Percentiles rank a stretch among this genome's conserved stretches.
Evolutionary conservation across 2,113 vertebrate genomes (phyloP).

Genomic region (Aptenodytes forsteri): DNA sequence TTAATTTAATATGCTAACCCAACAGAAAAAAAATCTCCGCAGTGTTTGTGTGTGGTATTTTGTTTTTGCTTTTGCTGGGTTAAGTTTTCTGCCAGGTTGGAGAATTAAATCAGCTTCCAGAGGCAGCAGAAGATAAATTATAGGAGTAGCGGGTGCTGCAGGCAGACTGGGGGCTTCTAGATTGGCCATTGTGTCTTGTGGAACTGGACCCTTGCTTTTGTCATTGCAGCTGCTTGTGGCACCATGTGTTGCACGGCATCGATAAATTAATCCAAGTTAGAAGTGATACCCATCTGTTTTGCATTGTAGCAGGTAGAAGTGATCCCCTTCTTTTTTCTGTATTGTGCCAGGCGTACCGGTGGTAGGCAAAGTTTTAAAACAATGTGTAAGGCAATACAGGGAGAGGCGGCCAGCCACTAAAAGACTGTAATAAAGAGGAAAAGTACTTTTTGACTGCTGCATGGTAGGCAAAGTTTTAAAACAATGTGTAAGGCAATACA

Average conservation of each 20-base stretch:
- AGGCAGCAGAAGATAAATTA: neutral
- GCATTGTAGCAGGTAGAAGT: constrained; percentile 17
- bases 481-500: neutral
- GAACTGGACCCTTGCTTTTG: constrained; percentile 19
- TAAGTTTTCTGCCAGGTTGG: neutral
- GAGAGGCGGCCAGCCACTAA: neutral
- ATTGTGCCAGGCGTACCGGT: neutral
- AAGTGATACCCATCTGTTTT: neutral
- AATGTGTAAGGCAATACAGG: neutral
- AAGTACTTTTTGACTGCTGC: no score
- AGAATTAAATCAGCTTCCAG: neutral
- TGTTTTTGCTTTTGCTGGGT: neutral
- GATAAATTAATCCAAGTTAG: neutral
- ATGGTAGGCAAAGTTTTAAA: neutral
- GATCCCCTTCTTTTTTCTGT: neutral
- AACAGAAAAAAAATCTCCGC: neutral
- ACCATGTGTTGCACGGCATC: neutral
- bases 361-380: neutral
- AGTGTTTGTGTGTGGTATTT: neutral
- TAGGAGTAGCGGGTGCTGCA: neutral
- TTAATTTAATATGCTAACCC: neutral
- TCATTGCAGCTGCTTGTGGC: constrained; percentile 42
- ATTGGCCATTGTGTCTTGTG: neutral
- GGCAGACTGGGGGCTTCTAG: neutral
- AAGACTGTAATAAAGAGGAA: neutral